Evolutionary conservation across 2,888 invertebrate genomes (phyloP).

Genomic region (Masnerella sp.): DNA sequence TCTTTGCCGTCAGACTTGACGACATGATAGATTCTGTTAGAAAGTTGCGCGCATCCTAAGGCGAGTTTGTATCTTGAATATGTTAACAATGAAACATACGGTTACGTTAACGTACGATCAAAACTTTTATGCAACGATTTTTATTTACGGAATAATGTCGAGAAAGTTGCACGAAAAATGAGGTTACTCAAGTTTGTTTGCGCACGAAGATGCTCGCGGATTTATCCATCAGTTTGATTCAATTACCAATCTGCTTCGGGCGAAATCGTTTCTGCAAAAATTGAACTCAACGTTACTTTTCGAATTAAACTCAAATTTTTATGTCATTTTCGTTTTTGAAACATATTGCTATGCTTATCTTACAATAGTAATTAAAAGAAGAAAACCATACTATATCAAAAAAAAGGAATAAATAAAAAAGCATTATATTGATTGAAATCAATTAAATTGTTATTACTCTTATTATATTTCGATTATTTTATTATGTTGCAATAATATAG

Average conservation of each 20-base stretch:
- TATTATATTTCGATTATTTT: too few species aligned
- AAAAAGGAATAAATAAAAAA: too few species aligned
- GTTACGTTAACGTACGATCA: slow-evolving; percentile 40
- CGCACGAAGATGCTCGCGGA: slow-evolving; percentile 4
- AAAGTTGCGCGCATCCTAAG: slow-evolving; percentile 40
- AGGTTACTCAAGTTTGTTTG: slow-evolving; percentile 24
- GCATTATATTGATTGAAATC: too few species aligned
- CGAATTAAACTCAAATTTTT: too few species aligned
- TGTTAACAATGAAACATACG: slow-evolving; percentile 47
- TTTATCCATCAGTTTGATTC: slow-evolving; percentile 36
- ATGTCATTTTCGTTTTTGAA: too few species aligned
- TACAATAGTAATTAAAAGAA: too few species aligned
- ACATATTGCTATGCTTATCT: too few species aligned
- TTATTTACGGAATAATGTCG: slow-evolving; percentile 34
- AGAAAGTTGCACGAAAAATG: slow-evolving; percentile 43
- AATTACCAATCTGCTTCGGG: slow-evolving; percentile 24
- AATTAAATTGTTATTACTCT: too few species aligned
- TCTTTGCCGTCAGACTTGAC: slow-evolving; percentile 26
- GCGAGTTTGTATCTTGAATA: slow-evolving; percentile 43
- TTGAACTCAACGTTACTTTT: too few species aligned
- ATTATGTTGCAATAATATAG: too few species aligned
- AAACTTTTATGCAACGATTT: slow-evolving; percentile 29
- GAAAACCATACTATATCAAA: too few species aligned
- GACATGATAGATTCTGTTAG: slow-evolving; percentile 50
- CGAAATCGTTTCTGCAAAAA: too few species aligned